Evolutionary conservation across 2,888 invertebrate species (phyloP), one percentile per base, ranked within the genome.

Genomic region (Ophonus ardosiacus): DNA sequence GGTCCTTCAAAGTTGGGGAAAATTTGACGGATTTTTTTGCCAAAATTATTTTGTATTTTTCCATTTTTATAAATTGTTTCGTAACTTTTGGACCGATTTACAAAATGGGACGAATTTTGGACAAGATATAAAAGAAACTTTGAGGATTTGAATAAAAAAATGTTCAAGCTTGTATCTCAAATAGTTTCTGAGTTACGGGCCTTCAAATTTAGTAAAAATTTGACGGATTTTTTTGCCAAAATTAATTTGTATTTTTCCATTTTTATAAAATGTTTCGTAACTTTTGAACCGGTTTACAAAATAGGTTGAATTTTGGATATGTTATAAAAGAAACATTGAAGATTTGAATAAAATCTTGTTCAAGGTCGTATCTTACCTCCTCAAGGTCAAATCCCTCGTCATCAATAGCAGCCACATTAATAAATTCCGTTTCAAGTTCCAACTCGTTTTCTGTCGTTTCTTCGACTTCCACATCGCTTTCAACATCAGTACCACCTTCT

Each of bases 351-450:
- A 51, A 8, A 8, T 0, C 10, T 13, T 13, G 6, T 13, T 13
- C 13, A 51, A 51, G 13, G 43, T 13, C 13, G 10, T 59, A 17
- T 59, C 87, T 87, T 88, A 90, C 95, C 91, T 95, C 95, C 91
- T 95, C 95, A 87, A 94, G 93, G 88, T 95, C 95, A 85, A 92
- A 93, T 86, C 93, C 94, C 85, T 93, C 92, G 57, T 92, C 90
- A 85, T 88, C 86, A 82, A 84, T 71, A 81, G 88, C 88, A 88
- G 86, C 59, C 84, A 86, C 84, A 86, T 91, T 89, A 85, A 83
- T 8, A 86, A 87, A 68, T 86, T 87, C 78, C 86, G 87, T 17
- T 84, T 86, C 68, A 83, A 21, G 89, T 43, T 74, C 71, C 89
- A 80, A 89, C 21, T 71, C 81, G 6, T 15, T 90, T 90, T 80